These are phyloP conservation scores for Arrhopalites spinosus DNA, from an alignment of 2,888 invertebrate genomes.

Conservation along the genomic window DNA sequence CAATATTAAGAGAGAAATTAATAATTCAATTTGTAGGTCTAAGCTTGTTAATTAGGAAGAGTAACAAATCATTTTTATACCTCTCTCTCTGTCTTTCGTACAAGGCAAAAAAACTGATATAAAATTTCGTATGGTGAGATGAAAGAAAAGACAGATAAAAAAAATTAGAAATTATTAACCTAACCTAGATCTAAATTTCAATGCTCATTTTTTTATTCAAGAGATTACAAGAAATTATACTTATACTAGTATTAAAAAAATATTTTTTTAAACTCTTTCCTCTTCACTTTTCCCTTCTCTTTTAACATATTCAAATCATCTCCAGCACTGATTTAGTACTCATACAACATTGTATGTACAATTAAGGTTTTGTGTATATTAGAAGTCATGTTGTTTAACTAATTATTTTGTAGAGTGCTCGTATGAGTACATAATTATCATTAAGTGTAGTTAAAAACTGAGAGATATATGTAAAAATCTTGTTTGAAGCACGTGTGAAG, in stretches of 20 bases:
- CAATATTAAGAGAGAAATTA: neutral
- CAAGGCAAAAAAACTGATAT: too few species aligned
- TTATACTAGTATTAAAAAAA: neutral
- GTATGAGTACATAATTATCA: neutral
- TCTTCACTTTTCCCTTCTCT: neutral
- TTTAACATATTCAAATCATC: neutral
- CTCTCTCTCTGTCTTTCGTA: too few species aligned
- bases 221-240: neutral
- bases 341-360: too few species aligned
- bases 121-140: too few species aligned
- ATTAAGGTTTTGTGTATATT: neutral
- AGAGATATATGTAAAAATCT: neutral
- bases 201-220: neutral
- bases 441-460: neutral
- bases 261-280: neutral
- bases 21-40: constrained; percentile 33
- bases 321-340: too few species aligned
- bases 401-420: neutral
- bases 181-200: constrained; percentile 35
- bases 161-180: neutral
- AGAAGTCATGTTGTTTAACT: neutral
- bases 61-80: constrained; percentile 27
- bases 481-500: constrained; percentile 23
- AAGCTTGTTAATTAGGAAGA: constrained; percentile 27
- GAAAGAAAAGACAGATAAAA: constrained; percentile 30